Base-by-base conservation (phyloP, 1,140 invertebrate genomes). In the Pseudomyrmex concolor region DNA sequence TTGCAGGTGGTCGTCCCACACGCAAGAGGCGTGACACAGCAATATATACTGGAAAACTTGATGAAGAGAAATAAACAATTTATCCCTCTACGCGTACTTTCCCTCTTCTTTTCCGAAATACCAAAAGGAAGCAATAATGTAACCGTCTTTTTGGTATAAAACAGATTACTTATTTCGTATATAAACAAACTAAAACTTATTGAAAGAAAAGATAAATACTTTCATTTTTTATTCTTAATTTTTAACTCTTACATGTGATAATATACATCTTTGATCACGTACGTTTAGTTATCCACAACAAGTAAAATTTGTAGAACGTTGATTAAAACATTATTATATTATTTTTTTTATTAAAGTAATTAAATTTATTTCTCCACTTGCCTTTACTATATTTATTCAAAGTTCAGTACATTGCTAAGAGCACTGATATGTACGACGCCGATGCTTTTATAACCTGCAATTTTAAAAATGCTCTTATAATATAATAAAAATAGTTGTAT, bases 401-500 rank as follows among this genome's bases (percentile, higher is more conserved):
- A 5, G 0, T 82, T 67, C 5, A 77, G 9, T 78, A 22, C n/a
- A 68, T 62, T 15, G 45, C 54, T 22, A 77, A 51, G 19, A 83
- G 10, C 12, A 62, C 63, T 1, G 81, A 78, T 17, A 67, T 22
- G 63, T 83, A 83, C 5, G 63, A 83, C 19, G 63, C 62, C 2
- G 81, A 83, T 48, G 54, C 22, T 13, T 60, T 83, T 43, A 83
- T 7, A 10, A 77, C 9, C 51, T 83, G 60, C 13, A 80, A 60
- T 59, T 15, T 80, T 71, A 17, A 34, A 51, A 51, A 51, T 51
- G 50, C 1, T 13, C 10, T 51, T 51, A 8, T 7, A 51, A 1
- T 51, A 51, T 34, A 34, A 5, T 34, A 51, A 1, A 22, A 22
- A 22, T 1, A 22, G 22, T 22, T 51, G 2, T 51, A 13, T 51